These are phyloP conservation scores for Neocrepidodera transversa DNA, from an alignment of 2,888 invertebrate species.

Conservation along the genomic window DNA sequence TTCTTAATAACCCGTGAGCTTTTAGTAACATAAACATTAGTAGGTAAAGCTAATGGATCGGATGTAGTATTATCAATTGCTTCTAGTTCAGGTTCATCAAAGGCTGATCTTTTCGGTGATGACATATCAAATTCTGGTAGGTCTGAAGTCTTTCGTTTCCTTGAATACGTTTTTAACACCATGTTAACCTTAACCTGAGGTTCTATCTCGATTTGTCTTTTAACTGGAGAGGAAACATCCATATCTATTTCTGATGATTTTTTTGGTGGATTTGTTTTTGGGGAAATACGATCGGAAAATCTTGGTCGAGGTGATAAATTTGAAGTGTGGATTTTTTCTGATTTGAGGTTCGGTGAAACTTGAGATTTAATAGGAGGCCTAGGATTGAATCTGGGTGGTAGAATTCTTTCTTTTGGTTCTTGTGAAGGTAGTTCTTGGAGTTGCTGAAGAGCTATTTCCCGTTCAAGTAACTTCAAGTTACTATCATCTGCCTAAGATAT, in stretches of 20 bases:
- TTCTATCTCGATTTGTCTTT: slow-evolving; percentile 45
- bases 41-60: slow-evolving; percentile 38
- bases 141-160: slow-evolving; percentile 52
- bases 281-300: background rate
- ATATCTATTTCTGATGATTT: slow-evolving; percentile 30
- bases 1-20: slow-evolving; percentile 70
- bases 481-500: slow-evolving; percentile 35
- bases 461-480: slow-evolving; percentile 57
- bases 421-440: slow-evolving; percentile 61
- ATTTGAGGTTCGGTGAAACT: slow-evolving; percentile 4
- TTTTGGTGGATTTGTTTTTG: slow-evolving; percentile 24
- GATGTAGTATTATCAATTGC: slow-evolving; percentile 18
- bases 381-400: slow-evolving; percentile 24
- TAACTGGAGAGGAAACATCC: slow-evolving; percentile 23
- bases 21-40: slow-evolving; percentile 56
- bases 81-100: slow-evolving; percentile 7
- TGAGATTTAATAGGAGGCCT: slow-evolving; percentile 2
- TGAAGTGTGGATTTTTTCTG: background rate
- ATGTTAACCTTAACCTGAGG: slow-evolving; percentile 52
- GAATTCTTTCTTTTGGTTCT: slow-evolving; percentile 37
- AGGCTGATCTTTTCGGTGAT: slow-evolving; percentile 14
- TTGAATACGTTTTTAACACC: slow-evolving; percentile 57
- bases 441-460: slow-evolving; percentile 66
- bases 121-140: slow-evolving; percentile 28
- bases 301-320: background rate